Conservation (phyloP, 2,888 invertebrate species). For the Ormyrus thymus region DNA sequence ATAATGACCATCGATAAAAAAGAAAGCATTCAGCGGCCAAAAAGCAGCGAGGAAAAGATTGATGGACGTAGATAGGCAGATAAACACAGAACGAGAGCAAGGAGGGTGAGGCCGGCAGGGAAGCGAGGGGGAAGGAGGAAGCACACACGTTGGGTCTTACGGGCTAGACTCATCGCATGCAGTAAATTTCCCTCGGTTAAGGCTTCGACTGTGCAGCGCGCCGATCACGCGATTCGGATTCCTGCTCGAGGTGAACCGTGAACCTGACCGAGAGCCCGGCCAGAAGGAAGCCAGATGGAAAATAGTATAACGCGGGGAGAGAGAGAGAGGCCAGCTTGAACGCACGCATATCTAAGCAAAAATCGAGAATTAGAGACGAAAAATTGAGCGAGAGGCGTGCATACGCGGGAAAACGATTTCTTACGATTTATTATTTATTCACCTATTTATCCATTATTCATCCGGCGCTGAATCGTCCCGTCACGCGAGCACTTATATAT, state of each 20-base stretch:
- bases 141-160: conserved; percentile 56
- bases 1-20: too few species aligned
- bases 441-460: conserved; percentile 60
- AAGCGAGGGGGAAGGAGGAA: conserved; percentile 20
- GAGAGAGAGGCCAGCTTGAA: neutral
- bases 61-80: conserved; percentile 28
- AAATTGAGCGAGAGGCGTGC: conserved; percentile 1
- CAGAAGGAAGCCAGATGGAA: conserved; percentile 8
- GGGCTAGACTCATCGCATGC: conserved; percentile 67
- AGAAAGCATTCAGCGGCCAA: neutral
- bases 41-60: conserved; percentile 38
- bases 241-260: conserved; percentile 57
- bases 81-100: conserved; percentile 3
- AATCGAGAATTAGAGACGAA: neutral
- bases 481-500: conserved; percentile 55
- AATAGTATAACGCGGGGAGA: conserved; percentile 14
- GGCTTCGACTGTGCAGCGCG: conserved; percentile 58
- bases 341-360: neutral
- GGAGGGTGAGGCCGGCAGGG: conserved; percentile 3
- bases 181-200: conserved; percentile 67
- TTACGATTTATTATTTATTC: conserved; percentile 59
- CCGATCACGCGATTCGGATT: conserved; percentile 67
- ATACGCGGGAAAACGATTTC: conserved; percentile 56
- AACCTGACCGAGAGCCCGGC: conserved; percentile 58
- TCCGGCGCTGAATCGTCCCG: conserved; percentile 52